Conservation (phyloP, 2,797 vertebrate genomes). For the Phalloptychus januarius region DNA sequence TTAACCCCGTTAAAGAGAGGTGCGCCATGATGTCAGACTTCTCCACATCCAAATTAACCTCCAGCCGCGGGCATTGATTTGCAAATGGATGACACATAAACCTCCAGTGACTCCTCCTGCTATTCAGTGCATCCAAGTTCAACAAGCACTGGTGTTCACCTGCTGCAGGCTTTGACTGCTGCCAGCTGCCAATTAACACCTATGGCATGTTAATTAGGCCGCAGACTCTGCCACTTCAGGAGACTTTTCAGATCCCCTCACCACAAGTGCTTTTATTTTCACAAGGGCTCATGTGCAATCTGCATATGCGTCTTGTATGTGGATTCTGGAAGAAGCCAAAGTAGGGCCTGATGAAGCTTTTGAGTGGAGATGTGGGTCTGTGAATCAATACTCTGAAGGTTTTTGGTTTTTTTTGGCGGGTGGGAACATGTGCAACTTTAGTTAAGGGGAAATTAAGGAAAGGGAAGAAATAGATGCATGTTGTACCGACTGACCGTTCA, state of each 20-base stretch:
- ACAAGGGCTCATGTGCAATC: slow-evolving; percentile 68
- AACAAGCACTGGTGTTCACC: slow-evolving; percentile 74
- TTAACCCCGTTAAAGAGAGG: slow-evolving; percentile 70
- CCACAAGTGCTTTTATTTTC: slow-evolving; percentile 77
- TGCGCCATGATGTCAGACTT: slow-evolving; percentile 78
- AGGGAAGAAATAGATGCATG: not conserved
- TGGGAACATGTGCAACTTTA: slow-evolving; percentile 34
- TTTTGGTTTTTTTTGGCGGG: not conserved
- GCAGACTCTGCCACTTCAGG: slow-evolving; percentile 78
- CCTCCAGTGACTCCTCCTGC: slow-evolving; percentile 65
- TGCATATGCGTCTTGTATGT: slow-evolving; percentile 70
- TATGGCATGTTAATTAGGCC: slow-evolving; percentile 81
- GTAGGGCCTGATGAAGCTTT: slow-evolving; percentile 28
- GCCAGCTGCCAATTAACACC: slow-evolving; percentile 83
- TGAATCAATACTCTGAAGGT: slow-evolving; percentile 27
- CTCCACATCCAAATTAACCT: slow-evolving; percentile 77
- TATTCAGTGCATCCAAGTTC: slow-evolving; percentile 64
- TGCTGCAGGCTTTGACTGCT: slow-evolving; percentile 74
- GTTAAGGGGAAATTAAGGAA: not conserved
- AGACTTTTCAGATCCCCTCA: slow-evolving; percentile 75
- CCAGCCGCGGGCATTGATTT: slow-evolving; percentile 72
- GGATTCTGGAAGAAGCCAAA: slow-evolving; percentile 48
- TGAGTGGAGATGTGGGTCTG: slow-evolving; percentile 40
- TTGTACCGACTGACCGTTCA: not conserved
- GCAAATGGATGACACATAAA: slow-evolving; percentile 69